These are phyloP conservation scores for Ctena decussata DNA, from an alignment of 2,888 invertebrate genomes.

Conservation along the genomic window DNA sequence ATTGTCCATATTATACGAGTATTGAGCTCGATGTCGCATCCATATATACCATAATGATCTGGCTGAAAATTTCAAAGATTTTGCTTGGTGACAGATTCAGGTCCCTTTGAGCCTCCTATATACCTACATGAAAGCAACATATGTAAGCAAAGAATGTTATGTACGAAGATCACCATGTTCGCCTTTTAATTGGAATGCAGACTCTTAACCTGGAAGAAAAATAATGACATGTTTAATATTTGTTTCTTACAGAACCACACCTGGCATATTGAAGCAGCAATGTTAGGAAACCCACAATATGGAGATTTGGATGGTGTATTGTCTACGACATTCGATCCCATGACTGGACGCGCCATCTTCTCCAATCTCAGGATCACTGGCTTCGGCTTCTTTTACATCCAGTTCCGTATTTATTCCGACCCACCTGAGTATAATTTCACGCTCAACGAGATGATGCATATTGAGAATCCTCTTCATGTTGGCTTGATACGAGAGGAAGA, in stretches of 20 bases:
- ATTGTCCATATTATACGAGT: no score
- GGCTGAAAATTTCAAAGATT: no score
- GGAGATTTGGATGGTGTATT: slow-evolving; percentile 59
- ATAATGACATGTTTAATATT: no score
- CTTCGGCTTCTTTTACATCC: slow-evolving; percentile 64
- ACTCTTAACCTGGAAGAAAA: no score
- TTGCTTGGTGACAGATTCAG: no score
- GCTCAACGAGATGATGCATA: slow-evolving; percentile 33
- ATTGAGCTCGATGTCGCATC: no score
- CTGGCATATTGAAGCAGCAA: slow-evolving; percentile 56
- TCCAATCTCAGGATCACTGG: slow-evolving; percentile 65
- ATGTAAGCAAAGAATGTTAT: no score
- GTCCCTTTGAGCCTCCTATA: no score
- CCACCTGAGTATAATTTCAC: slow-evolving; percentile 58
- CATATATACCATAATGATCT: no score
- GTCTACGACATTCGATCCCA: slow-evolving; percentile 53
- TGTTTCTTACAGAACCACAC: slow-evolving; percentile 64
- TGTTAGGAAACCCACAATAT: slow-evolving; percentile 53
- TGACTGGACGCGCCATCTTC: slow-evolving; percentile 65
- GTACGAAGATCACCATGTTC: no score
- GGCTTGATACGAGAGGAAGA: slow-evolving; percentile 59
- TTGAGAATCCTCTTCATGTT: slow-evolving; percentile 52
- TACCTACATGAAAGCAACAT: no score
- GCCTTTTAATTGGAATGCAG: no score
- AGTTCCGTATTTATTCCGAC: slow-evolving; percentile 58